These are phyloP conservation scores for Uloborus plumipes DNA, from an alignment of 2,888 invertebrate genomes.

Conservation along the genomic window DNA sequence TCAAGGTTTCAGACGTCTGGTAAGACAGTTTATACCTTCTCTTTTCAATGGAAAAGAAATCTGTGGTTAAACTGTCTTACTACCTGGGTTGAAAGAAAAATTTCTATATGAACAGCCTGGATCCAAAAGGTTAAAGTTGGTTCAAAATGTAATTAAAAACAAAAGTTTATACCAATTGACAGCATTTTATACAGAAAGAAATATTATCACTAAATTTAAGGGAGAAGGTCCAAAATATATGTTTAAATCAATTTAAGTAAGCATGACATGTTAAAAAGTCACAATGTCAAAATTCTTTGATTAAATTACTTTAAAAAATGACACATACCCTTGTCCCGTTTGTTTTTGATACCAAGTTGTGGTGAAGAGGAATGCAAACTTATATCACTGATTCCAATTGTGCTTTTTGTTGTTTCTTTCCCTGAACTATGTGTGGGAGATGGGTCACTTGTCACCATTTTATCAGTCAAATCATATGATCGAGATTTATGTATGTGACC, in stretches of 20 bases:
- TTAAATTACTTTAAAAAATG: not conserved
- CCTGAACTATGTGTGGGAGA: conserved; percentile 57
- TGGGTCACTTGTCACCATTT: conserved; percentile 35
- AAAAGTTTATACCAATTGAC: too few species aligned
- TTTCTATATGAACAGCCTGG: too few species aligned
- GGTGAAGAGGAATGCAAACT: conserved; percentile 58
- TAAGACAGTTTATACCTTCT: too few species aligned
- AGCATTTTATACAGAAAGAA: not conserved
- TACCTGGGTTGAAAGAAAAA: too few species aligned
- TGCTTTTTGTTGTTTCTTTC: conserved; percentile 37
- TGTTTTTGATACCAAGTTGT: conserved; percentile 48
- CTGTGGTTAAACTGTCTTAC: too few species aligned
- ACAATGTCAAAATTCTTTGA: too few species aligned
- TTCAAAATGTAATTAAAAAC: too few species aligned
- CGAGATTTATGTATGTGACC: conserved; percentile 63
- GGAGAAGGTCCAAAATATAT: not conserved
- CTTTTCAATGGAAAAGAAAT: too few species aligned
- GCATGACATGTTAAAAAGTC: too few species aligned
- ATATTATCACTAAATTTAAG: not conserved
- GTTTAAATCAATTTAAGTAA: too few species aligned
- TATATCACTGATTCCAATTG: conserved; percentile 52
- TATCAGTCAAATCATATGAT: conserved; percentile 61
- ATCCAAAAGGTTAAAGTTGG: too few species aligned
- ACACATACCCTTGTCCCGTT: conserved; percentile 33
- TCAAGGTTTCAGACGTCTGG: too few species aligned